Conservation (phyloP, 2,797 vertebrate species). For the Fistularia tabacaria region DNA sequence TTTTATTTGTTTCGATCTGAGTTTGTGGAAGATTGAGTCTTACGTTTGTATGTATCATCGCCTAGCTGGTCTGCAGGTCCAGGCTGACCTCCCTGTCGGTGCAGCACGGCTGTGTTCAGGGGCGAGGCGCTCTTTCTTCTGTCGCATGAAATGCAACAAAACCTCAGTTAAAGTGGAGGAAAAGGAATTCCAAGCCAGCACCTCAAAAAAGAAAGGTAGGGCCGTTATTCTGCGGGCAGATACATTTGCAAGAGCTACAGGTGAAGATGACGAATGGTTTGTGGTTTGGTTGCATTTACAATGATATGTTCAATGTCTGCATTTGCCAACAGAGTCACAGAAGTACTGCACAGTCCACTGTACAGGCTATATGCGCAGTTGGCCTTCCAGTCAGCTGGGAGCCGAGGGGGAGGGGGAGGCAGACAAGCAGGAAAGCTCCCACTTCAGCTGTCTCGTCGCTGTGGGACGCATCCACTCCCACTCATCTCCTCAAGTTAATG, state of each 20-base stretch:
- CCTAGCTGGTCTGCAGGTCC: conserved; percentile 85
- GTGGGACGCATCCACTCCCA: conserved; percentile 84
- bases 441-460: conserved; percentile 90
- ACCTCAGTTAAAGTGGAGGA: conserved; percentile 80
- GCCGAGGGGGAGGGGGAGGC: conserved; percentile 78
- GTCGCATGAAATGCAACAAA: conserved; percentile 87
- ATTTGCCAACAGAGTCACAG: conserved; percentile 77
- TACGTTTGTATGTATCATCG: no score
- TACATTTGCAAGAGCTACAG: not conserved
- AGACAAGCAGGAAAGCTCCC: conserved; percentile 78
- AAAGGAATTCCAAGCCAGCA: conserved; percentile 75
- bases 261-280: no score
- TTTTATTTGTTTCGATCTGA: no score
- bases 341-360: conserved; percentile 93
- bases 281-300: not conserved
- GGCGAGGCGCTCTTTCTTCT: conserved; percentile 92
- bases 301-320: conserved; percentile 4
- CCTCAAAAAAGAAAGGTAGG: conserved; percentile 88
- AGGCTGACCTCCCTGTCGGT: conserved; percentile 79
- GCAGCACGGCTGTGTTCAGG: conserved; percentile 81
- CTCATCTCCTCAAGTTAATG: conserved; percentile 74
- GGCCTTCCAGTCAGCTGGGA: conserved; percentile 81
- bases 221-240: conserved; percentile 1
- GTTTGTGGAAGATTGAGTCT: no score
- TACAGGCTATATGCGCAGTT: conserved; percentile 92